Conservation (phyloP, 1,140 invertebrate genomes). For the Neoseiulus cucumeris region DNA sequence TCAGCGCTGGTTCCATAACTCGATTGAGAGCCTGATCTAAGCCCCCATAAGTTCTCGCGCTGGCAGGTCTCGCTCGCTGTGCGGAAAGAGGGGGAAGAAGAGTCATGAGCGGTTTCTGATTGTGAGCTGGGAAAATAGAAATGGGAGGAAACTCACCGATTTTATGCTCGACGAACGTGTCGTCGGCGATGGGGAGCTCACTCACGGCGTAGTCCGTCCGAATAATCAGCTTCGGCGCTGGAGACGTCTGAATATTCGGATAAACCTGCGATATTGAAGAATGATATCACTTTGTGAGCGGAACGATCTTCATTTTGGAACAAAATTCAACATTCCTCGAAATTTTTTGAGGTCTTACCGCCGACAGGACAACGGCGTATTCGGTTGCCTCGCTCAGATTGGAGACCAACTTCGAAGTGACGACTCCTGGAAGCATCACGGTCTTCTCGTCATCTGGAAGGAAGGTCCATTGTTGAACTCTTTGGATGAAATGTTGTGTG, state of each 20-base stretch:
- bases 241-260: constrained; percentile 4
- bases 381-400: constrained; percentile 5
- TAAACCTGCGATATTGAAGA: not conserved
- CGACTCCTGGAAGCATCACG: not conserved
- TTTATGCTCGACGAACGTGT: constrained; percentile 2
- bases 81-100: no score
- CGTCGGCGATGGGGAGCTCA: constrained; percentile 3
- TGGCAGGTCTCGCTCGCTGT: no score
- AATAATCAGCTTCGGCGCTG: constrained; percentile 5
- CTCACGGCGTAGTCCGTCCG: constrained; percentile 8
- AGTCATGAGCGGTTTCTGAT: no score
- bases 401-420: constrained; percentile 9
- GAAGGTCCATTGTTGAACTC: no score
- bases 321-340: no score
- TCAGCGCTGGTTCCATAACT: no score
- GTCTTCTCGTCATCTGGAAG: not conserved
- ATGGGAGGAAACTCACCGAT: not conserved
- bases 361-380: not conserved
- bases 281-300: not conserved
- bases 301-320: no score
- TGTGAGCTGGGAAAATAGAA: no score
- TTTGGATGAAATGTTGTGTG: no score
- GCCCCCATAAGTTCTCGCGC: no score
- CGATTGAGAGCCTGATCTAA: no score
- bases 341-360: not conserved